A percentile compares a stretch with the other conserved stretches of the same genome.
These are phyloP conservation scores for Cremastinae sp. DNA, from an alignment of 2,888 invertebrate genomes.

Conservation along the genomic window DNA sequence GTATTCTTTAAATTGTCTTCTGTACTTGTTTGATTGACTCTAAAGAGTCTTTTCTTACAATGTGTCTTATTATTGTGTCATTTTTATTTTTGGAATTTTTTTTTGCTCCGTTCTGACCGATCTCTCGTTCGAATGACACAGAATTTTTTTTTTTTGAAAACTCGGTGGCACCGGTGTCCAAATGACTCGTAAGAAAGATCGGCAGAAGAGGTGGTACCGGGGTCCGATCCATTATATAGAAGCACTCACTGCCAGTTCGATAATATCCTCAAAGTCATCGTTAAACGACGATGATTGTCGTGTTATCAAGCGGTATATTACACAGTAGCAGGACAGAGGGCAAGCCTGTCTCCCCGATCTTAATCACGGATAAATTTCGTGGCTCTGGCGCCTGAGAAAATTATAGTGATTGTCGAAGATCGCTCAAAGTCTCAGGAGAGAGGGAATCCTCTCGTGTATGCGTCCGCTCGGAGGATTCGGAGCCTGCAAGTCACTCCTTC, in stretches of 20 bases:
- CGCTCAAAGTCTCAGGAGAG: conserved; percentile 44
- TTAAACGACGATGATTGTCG: conserved; percentile 57
- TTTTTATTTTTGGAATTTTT: too few relatives aligned
- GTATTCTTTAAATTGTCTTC: too few relatives aligned
- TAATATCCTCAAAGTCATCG: conserved; percentile 46
- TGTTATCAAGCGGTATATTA: conserved; percentile 47
- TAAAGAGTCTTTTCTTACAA: too few relatives aligned
- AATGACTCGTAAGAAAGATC: conserved; percentile 32
- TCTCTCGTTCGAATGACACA: neutral
- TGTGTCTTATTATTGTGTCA: too few relatives aligned
- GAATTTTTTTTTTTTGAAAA: neutral
- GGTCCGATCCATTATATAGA: conserved; percentile 32
- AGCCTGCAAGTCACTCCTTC: conserved; percentile 64
- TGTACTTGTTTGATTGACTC: too few relatives aligned
- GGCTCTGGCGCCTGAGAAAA: conserved; percentile 63
- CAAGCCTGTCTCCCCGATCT: conserved; percentile 50
- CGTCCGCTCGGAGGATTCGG: conserved; percentile 10
- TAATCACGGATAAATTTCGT: conserved; percentile 42
- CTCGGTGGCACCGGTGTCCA: neutral
- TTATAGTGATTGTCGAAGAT: conserved; percentile 64
- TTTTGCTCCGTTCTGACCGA: neutral
- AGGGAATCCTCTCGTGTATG: neutral
- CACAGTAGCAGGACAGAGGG: conserved; percentile 34
- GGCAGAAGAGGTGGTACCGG: neutral
- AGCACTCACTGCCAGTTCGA: conserved; percentile 39